Base-by-base conservation (phyloP, 2,113 vertebrate genomes). In the Panthera tigris region DNA sequence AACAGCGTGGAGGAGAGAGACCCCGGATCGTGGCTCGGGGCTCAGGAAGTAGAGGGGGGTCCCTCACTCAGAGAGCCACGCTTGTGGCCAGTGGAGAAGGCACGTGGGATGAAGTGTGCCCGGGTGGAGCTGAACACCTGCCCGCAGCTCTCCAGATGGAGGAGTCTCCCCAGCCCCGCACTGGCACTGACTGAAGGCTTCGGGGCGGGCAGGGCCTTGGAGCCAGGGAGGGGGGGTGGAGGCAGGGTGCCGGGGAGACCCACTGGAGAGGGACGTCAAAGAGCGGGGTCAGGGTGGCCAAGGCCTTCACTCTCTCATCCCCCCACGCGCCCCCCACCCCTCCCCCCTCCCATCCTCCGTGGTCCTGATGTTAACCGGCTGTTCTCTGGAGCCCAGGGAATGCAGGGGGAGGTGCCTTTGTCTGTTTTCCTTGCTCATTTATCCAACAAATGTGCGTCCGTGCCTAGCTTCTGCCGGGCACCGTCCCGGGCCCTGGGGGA, bases 381-480 rank as follows among this genome's bases (percentile, higher is more conserved):
- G 14, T 27, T 48, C 31, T 50, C 48, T 14, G 18, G 41, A 31
- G 66, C 8, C 18, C 18, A 0, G 11, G 41, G 19, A 39, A 12
- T 1, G 5, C n/a, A 13, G 8, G 14, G 19, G 83, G 50, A 45
- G 74, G 13, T 8, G 11, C 1, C 0, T 7, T 18, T 23, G 18
- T 66, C 18, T 82, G 89, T 65, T 52, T 68, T 36, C 12, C 36
- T 31, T 7, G n/a, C 33, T 63, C 3, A 0, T 31, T 50, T 36
- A 50, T 2, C 15, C 12, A 19, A 5, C 23, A n/a, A 3, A 1
- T 23, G 23, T n/a, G 16, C 1, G 15, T 19, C 5, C 0, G 29
- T 36, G 4, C 45, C 55, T 27, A 4, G 41, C 50, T 25, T 57
- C 27, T 84, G 79, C 18, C 7, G 14, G 57, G n/a, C 27, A 3